A percentile compares a stretch with the other conserved stretches of the same genome.
These are phyloP conservation scores for Hyperoplus immaculatus DNA, from an alignment of 2,797 vertebrate genomes.

Conservation along the genomic window DNA sequence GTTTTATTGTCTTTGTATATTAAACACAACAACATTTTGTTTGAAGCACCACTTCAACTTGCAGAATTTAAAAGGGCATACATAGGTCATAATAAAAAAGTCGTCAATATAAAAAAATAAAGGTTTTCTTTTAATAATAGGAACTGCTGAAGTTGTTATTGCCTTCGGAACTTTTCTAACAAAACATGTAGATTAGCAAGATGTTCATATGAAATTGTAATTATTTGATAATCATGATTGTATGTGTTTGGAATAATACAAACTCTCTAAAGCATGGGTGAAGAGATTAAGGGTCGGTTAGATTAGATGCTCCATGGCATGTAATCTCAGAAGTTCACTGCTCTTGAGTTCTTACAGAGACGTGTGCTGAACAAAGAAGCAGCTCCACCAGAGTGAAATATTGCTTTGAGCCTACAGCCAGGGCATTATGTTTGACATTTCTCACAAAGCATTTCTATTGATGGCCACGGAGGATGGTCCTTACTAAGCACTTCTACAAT, in stretches of 20 bases:
- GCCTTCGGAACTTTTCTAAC: neutral
- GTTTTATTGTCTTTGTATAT: no score
- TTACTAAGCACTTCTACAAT: slow-evolving; percentile 52
- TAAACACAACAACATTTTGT: no score
- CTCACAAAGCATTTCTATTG: slow-evolving; percentile 53
- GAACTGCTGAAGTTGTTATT: neutral
- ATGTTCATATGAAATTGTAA: neutral
- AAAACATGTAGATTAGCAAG: neutral
- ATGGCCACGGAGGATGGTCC: slow-evolving; percentile 30
- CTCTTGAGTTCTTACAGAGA: slow-evolving; percentile 32
- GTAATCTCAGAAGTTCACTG: slow-evolving; percentile 30
- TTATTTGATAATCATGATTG: neutral
- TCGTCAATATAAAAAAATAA: neutral
- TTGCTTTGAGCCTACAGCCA: slow-evolving; percentile 50
- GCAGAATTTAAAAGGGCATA: no score
- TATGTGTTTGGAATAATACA: slow-evolving; percentile 13
- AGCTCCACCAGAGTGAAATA: slow-evolving; percentile 51
- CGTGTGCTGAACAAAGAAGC: slow-evolving; percentile 36
- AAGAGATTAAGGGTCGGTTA: slow-evolving; percentile 16
- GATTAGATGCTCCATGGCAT: slow-evolving; percentile 32
- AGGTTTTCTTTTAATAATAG: neutral
- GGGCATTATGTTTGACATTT: slow-evolving; percentile 63
- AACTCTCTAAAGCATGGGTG: slow-evolving; percentile 12
- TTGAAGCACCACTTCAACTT: no score
- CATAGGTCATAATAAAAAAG: no score